Conservation (phyloP, 2,888 invertebrate genomes). For the Hyposoter dolosus region DNA sequence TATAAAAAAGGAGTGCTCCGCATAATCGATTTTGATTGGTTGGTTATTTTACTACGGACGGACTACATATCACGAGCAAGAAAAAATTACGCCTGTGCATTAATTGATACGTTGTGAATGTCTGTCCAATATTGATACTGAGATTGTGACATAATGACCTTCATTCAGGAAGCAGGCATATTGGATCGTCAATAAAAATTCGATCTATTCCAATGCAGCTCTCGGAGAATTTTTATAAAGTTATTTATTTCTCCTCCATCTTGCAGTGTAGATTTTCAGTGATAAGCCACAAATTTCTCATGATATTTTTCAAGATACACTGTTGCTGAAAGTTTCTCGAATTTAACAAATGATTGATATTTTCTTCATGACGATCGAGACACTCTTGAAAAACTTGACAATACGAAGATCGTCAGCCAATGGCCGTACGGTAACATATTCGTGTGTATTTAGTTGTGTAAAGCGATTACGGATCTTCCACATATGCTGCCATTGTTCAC, state of each 20-base stretch:
- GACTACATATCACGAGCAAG: no score
- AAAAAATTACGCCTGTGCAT: no score
- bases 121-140: neutral
- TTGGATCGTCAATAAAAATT: neutral
- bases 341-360: constrained; percentile 24
- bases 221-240: neutral
- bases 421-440: constrained; percentile 12
- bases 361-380: constrained; percentile 2
- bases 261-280: neutral
- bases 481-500: neutral
- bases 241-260: neutral
- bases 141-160: neutral
- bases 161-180: neutral
- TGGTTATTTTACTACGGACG: no score
- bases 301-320: neutral
- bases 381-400: constrained; percentile 3
- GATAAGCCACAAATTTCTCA: neutral
- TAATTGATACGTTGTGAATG: no score
- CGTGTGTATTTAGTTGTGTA: constrained; percentile 40
- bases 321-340: neutral
- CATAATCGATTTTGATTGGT: neutral
- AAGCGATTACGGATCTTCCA: neutral
- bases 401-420: constrained; percentile 33
- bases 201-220: no score
- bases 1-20: neutral